Base-by-base conservation (phyloP, 2,113 vertebrate species). In the Myotis brandtii region DNA sequence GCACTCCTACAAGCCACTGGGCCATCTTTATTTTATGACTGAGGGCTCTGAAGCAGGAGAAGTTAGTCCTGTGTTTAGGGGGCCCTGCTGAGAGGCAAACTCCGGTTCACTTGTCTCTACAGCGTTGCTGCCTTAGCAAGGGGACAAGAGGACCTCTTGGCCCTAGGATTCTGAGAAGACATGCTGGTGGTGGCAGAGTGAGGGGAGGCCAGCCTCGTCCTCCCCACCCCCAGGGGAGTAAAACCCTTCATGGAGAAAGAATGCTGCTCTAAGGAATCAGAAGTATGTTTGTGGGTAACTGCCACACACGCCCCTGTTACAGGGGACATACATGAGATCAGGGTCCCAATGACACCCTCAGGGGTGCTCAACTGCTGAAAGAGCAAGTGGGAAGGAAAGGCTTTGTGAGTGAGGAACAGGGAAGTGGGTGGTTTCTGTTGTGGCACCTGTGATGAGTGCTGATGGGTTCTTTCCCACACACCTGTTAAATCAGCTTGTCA, bases 291-390 rank as follows among this genome's bases (percentile, higher is more conserved):
- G 23, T 62, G 17, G 43, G 20, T 43, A 54, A 40, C 52, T 81
- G n/a, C 34, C 16, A 46, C 8, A 8, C 2, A 3, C 2, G 21
- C n/a, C 4, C 16, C 50, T 37, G 25, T 27, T 54, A 56, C 10
- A 1, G 10, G 20, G 13, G 1, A 21, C 2, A 30, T 40, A 16
- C 59, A 3, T 52, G n/a, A 10, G 14, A 25, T 27, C 0, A 10
- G 40, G 21, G 17, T 25, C 13, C 6, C 13, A 16, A 46, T 3
- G 46, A 77, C 17, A 9, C 9, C 54, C 9, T 4, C 12, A 46
- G 2, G 1, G 32, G 17, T 46, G 27, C n/a, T n/a, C 21, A 59
- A 59, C 9, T 59, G 21, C 56, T 59, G 9, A 59, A 59, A 59
- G 56, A 59, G 56, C 56, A 23, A 59, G 56, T 59, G 56, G 21